Base-by-base conservation (phyloP, 2,797 vertebrate genomes). In the Cetoscarus ocellatus region DNA sequence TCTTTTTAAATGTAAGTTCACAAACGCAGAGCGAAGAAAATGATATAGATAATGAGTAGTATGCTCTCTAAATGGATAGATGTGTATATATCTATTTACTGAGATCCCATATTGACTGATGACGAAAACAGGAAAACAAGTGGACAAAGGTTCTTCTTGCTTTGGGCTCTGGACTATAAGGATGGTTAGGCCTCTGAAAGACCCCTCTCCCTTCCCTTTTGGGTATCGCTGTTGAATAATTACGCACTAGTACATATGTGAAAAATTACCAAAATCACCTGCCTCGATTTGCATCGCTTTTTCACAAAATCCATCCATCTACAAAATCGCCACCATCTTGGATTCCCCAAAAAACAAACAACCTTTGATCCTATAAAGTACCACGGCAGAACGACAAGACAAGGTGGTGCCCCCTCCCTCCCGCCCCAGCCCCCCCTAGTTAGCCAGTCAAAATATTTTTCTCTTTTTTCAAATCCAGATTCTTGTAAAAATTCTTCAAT, bases 371-470 rank as follows among this genome's bases (percentile, higher is more conserved):
- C 97, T 98, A 98, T 97, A 98, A 99, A 98, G 97, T 97, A 98
- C 97, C 97, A 97, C 96, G 95, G 97, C 97, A 98, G 96, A 98
- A 98, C 96, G 95, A 98, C 96, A 96, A 95, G 96, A 99, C 97
- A 98, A 98, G 97, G 97, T 97, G 97, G 97, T 95, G 96, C 95
- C 90, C 87, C 97, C 93, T 84, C 92, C 92, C 93, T 64, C 90
- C 96, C 95, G 91, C 95, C 90, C 91, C 88, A 40, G 80, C 85
- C 91, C 89, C 95, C 96, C 96, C 95, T n/a, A 97, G 97, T 98
- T 98, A 98, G 98, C 97, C 98, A 98, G 98, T 98, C 98, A 99
- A 99, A 99, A 99, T 99, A 99, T 98, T 98, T 97, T 96, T 95
- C 97, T 95, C 92, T 95, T 95, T 95, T 98, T 97, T 99, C 97